These are phyloP conservation scores for Lomographa bimaculata DNA, from an alignment of 2,888 invertebrate genomes.

Conservation along the genomic window DNA sequence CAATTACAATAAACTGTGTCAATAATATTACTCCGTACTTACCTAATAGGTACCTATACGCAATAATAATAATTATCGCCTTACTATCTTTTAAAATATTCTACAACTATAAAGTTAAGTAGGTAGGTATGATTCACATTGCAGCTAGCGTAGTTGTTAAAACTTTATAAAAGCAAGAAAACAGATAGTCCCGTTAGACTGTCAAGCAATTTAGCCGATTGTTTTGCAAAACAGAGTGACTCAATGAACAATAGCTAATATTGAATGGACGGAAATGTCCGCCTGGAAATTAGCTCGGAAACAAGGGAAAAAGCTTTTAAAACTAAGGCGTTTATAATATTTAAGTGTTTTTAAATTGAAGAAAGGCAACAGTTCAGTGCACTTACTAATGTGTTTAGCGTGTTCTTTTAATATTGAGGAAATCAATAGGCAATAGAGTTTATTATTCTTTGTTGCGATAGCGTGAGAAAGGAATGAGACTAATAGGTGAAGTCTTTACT, in stretches of 20 bases:
- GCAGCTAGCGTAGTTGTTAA: slow-evolving; percentile 16
- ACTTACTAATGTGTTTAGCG: slow-evolving; percentile 66
- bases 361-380: slow-evolving; percentile 47
- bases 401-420: slow-evolving; percentile 43
- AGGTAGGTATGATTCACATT: slow-evolving; percentile 12
- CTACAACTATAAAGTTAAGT: too few relatives aligned
- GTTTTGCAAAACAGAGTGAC: slow-evolving; percentile 71
- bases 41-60: too few relatives aligned
- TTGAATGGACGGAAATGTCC: slow-evolving; percentile 82
- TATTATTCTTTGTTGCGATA: slow-evolving; percentile 12
- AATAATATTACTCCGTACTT: too few relatives aligned
- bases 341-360: slow-evolving; percentile 65
- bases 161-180: slow-evolving; percentile 24
- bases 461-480: neutral
- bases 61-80: too few relatives aligned
- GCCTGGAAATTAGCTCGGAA: slow-evolving; percentile 77
- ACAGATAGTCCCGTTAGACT: slow-evolving; percentile 59
- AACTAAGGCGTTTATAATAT: slow-evolving; percentile 72
- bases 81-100: too few relatives aligned
- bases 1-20: too few relatives aligned
- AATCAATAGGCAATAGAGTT: slow-evolving; percentile 2
- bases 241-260: slow-evolving; percentile 82
- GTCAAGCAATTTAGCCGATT: slow-evolving; percentile 70
- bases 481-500: too few relatives aligned
- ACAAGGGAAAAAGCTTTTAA: slow-evolving; percentile 82